These are phyloP conservation scores for Mustela lutreola DNA, from an alignment of 2,113 vertebrate genomes.

Conservation along the genomic window DNA sequence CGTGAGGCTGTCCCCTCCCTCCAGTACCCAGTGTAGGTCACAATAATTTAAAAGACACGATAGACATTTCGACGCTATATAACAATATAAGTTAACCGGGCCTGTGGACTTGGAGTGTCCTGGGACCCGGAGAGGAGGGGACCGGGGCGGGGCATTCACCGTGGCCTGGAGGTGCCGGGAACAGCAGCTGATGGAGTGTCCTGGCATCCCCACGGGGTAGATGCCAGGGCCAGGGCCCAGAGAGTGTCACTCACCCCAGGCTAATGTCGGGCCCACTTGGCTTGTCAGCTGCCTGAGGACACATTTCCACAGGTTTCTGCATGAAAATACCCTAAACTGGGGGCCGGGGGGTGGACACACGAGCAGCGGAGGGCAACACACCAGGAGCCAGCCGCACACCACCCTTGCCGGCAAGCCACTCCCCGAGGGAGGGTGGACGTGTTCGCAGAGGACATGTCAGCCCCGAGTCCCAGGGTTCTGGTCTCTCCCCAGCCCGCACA, in stretches of 20 bases:
- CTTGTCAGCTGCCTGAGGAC: neutral
- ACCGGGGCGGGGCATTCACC: neutral
- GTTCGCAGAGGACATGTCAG: accelerated
- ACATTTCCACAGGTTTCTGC: neutral
- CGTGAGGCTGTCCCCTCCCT: constrained; percentile 54
- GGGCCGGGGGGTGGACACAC: accelerated
- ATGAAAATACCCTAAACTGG: neutral
- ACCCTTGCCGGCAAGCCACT: neutral
- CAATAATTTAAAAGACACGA: constrained; percentile 91
- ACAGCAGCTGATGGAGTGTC: neutral
- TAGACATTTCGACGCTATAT: constrained; percentile 89
- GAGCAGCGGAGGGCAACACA: too few relatives aligned
- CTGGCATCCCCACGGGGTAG: accelerated
- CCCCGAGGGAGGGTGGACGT: neutral
- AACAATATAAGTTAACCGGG: constrained; percentile 90
- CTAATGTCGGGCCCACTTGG: neutral
- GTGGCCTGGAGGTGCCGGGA: neutral
- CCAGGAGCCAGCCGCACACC: neutral
- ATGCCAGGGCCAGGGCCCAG: neutral
- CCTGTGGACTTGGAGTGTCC: neutral
- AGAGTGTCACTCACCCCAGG: neutral
- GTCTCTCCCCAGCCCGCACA: neutral
- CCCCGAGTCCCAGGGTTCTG: neutral
- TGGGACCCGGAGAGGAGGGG: neutral
- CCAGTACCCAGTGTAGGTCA: constrained; percentile 86